Conservation (phyloP, 2,797 vertebrate species). For the Cyclura pinguis region DNA sequence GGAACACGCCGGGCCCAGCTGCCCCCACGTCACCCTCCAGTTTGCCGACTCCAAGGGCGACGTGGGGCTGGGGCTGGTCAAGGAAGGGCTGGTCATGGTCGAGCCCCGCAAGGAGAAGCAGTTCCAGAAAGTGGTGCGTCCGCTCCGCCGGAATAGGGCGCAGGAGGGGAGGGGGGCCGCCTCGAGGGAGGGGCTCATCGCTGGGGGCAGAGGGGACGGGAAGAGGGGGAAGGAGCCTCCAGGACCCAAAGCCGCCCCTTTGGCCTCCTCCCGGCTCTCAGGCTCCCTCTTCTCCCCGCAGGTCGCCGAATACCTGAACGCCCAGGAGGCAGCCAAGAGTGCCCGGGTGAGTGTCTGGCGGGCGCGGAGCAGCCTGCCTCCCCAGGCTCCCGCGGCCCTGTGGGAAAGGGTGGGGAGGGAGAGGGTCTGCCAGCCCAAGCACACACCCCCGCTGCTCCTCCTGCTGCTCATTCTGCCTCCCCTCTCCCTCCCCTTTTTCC, state of each 20-base stretch:
- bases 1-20: slow-evolving; percentile 86
- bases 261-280: background rate
- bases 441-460: background rate
- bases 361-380: too few relatives aligned
- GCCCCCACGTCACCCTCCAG: slow-evolving; percentile 92
- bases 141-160: rapidly evolving
- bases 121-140: slow-evolving; percentile 93
- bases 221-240: background rate
- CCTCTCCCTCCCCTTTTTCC: background rate
- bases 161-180: too few relatives aligned
- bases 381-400: too few relatives aligned
- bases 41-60: slow-evolving; percentile 94
- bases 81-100: slow-evolving; percentile 97
- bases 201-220: too few relatives aligned
- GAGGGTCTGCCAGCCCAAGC: background rate
- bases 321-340: slow-evolving; percentile 94
- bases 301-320: slow-evolving; percentile 94
- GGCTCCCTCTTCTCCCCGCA: slow-evolving; percentile 54
- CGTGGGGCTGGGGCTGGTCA: slow-evolving; percentile 93
- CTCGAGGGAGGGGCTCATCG: background rate
- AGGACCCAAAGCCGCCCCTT: background rate
- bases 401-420: background rate
- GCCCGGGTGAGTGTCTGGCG: slow-evolving; percentile 87
- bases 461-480: rapidly evolving
- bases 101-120: slow-evolving; percentile 94